A percentile compares a stretch with the other conserved stretches of the same genome.
phyloP scores from a whole-genome alignment of 2,797 vertebrate species.

The Malurus splendens region DNA sequence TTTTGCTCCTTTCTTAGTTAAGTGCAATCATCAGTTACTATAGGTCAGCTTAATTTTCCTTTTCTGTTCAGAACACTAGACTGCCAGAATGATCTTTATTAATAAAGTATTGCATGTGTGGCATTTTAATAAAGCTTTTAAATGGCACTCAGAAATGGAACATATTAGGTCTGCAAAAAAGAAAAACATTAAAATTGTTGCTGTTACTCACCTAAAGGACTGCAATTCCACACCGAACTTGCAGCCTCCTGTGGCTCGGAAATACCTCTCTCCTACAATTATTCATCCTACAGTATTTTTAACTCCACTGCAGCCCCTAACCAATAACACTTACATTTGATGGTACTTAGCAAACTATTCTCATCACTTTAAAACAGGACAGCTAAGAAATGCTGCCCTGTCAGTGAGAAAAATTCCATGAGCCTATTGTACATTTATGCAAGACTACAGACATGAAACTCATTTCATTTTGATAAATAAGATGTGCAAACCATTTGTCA shows the following conservation, averaged over 20 bases:
- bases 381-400: neutral
- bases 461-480: neutral
- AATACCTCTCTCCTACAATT: neutral
- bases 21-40: neutral
- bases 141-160: neutral
- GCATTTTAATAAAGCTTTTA: constrained; percentile 29
- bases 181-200: neutral
- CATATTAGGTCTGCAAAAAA: neutral
- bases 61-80: constrained; percentile 9
- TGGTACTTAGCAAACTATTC: neutral
- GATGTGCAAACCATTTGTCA: neutral
- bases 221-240: neutral
- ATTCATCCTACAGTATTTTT: neutral
- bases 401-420: neutral
- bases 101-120: neutral
- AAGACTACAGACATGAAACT: neutral
- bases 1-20: neutral
- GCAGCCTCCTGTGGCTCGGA: neutral
- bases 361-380: neutral
- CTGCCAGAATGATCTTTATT: constrained; percentile 15
- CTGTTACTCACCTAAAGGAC: neutral
- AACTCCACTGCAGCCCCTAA: neutral
- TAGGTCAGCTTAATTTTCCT: constrained; percentile 10
- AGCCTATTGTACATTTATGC: neutral
- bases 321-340: neutral